A percentile compares a stretch with the other conserved stretches of the same genome.
These are phyloP conservation scores for Eurytoma californica DNA, from an alignment of 2,888 invertebrate species.

Conservation along the genomic window DNA sequence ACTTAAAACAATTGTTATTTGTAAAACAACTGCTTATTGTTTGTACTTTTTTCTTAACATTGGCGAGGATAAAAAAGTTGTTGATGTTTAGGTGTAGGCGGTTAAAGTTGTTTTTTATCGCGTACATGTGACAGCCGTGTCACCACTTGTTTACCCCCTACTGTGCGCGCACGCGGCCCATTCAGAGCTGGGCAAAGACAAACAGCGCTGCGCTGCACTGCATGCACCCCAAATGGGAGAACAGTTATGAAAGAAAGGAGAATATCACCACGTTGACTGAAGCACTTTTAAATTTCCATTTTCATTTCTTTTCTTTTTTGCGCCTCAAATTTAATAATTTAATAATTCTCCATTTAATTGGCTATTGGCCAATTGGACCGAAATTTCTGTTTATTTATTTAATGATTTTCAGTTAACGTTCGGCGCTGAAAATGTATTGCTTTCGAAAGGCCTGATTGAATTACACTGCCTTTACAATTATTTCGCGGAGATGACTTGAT, in stretches of 20 bases:
- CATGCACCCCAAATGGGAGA: background rate
- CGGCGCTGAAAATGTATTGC: too few species aligned
- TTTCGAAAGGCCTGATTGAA: too few species aligned
- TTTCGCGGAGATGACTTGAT: constrained; percentile 43
- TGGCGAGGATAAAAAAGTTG: too few species aligned
- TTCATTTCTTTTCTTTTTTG: background rate
- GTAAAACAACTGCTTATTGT: too few species aligned
- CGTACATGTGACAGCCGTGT: constrained; percentile 2
- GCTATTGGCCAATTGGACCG: too few species aligned
- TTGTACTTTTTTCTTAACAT: too few species aligned
- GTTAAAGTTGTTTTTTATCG: background rate
- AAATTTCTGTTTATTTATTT: too few species aligned
- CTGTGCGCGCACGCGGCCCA: constrained; percentile 22
- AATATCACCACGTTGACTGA: background rate
- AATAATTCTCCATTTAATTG: too few species aligned
- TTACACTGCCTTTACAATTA: constrained; percentile 36
- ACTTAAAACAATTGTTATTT: background rate
- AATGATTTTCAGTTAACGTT: too few species aligned
- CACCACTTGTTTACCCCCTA: constrained; percentile 16
- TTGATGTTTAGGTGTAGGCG: too few species aligned
- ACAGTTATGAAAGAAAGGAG: background rate
- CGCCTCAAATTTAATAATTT: too few species aligned
- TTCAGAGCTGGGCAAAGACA: constrained; percentile 12
- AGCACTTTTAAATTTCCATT: background rate
- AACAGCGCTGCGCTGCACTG: background rate